Evolutionary conservation across 2,113 vertebrate species (phyloP), one percentile per base, ranked within the genome.

Genomic region (Benitochromis conjunctus): DNA sequence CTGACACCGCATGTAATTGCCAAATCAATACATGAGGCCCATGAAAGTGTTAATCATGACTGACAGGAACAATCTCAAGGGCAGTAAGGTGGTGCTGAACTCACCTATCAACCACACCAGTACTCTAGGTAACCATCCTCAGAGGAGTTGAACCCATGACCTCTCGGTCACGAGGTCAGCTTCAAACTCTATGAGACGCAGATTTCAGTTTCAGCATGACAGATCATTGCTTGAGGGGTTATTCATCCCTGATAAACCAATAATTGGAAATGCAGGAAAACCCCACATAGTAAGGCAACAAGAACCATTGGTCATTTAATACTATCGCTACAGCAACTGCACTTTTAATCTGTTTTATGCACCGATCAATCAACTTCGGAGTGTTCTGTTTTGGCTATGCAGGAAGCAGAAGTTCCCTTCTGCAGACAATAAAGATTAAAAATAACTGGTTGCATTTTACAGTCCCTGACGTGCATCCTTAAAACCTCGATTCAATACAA

Each of bases 1-100:
- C 89, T 85, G 90, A 90, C 90, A 90, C 77, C 83, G 83, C 89
- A 77, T 83, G 82, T 88, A 90, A 94, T 91, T 94, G 88, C 82
- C 60, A 74, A 74, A 58, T 14, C 86, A 91, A 91, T 85, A 89
- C 62, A 77, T 71, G 83, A 79, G 48, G 71, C 79, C 36, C 69
- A 7, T 83, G 38, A 66, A 86, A 86, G 89, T 90, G 86, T 94
- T 91, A 88, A 93, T 93, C 89, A 88, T 87, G 90, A 86, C 34
- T 2, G 29, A 87, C 90, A 82, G 54, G 41, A 82, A 56, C 78
- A 87, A 92, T 94, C 92, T 92, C 56, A 90, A 93, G 90, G 89
- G 81, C 83, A 83, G 36, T n/a, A 56, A 80, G n/a, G 82, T 74
- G 83, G 48, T 3, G 82, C 80, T 11, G 66, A 69, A 34, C 8